These are phyloP conservation scores for Ennomos quercinarius DNA, from an alignment of 2,888 invertebrate species.

Conservation along the genomic window DNA sequence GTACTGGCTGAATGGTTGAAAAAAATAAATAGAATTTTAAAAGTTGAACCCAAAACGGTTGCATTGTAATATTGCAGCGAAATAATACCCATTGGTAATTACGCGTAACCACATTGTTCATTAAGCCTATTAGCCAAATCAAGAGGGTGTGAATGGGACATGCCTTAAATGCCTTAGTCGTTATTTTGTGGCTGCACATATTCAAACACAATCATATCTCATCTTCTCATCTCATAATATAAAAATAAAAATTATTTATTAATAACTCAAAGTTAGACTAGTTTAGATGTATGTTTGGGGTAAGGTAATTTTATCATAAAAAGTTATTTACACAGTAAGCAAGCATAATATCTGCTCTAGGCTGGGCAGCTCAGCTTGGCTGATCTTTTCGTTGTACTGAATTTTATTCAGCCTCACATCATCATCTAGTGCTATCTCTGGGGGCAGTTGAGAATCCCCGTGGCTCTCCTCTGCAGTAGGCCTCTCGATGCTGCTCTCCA, in stretches of 20 bases:
- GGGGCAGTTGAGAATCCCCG: constrained; percentile 82
- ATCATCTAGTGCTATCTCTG: constrained; percentile 91
- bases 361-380: constrained; percentile 86
- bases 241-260: no score
- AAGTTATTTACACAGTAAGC: constrained; percentile 88
- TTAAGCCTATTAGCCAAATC: no score
- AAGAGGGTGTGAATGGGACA: no score
- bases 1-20: constrained; percentile 85
- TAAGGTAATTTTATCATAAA: not conserved
- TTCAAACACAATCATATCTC: no score
- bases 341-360: constrained; percentile 93
- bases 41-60: no score
- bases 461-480: constrained; percentile 80
- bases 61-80: no score
- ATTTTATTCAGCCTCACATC: constrained; percentile 94
- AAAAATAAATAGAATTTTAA: no score
- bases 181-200: no score
- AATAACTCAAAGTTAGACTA: no score
- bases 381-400: constrained; percentile 86
- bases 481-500: constrained; percentile 70
- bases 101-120: not conserved
- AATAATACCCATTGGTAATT: not conserved
- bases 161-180: no score
- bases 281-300: no score
- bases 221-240: no score